phyloP scores from a whole-genome alignment of 2,888 invertebrate genomes.

The Phragmatobia fuliginosa region DNA sequence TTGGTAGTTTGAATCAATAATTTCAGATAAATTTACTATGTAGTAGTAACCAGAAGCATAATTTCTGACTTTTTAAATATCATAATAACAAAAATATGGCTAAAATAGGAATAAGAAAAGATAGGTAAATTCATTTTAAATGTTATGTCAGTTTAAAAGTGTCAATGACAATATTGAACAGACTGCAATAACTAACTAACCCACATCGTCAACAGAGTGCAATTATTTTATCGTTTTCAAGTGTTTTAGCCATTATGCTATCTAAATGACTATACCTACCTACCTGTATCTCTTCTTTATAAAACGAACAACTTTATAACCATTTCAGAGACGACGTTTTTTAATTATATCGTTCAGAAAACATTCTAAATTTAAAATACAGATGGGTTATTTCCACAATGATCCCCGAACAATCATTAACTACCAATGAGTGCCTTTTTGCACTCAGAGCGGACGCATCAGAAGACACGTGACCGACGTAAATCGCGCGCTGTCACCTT shows the following conservation, averaged over 20 bases:
- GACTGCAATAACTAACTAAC: neutral
- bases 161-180: neutral
- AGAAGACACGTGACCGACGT: slow-evolving; percentile 65
- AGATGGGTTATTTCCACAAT: slow-evolving; percentile 1
- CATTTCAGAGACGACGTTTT: neutral
- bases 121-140: neutral
- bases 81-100: neutral
- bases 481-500: slow-evolving; percentile 53
- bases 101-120: neutral
- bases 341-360: neutral
- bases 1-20: too few relatives aligned
- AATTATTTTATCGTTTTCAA: slow-evolving; percentile 13
- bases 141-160: neutral
- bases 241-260: slow-evolving; percentile 11
- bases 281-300: neutral
- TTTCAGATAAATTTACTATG: too few relatives aligned
- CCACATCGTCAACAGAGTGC: neutral
- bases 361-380: neutral
- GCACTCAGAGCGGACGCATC: slow-evolving; percentile 48
- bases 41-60: too few relatives aligned
- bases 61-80: too few relatives aligned
- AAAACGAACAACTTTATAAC: neutral
- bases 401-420: slow-evolving; percentile 3
- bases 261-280: neutral
- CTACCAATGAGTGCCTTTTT: slow-evolving; percentile 24